Evolutionary conservation across 2,888 invertebrate species (phyloP), one percentile per base, ranked within the genome.

Genomic region (Girardia tigrina): DNA sequence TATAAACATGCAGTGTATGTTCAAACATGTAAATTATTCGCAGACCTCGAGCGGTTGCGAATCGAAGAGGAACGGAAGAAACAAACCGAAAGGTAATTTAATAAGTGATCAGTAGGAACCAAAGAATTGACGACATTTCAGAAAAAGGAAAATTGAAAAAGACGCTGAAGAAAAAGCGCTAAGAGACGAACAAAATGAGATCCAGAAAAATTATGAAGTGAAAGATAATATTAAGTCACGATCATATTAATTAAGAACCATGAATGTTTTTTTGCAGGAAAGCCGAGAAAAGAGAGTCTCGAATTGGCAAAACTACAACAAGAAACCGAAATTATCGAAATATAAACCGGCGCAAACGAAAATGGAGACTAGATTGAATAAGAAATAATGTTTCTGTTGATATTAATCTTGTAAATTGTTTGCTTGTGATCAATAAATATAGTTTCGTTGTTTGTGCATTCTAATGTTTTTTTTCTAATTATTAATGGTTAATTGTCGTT

Each of bases 11-110:
- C 95, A 1, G 88, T 95, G 73, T 94, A 94, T 87, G 94, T 95
- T n/a, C 90, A 95, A 89, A 95, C 94, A 14, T 95, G 94, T 91
- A 95, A 98, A 87, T 88, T 94, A 78, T 89, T 89, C 84, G 98
- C 98, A 73, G 98, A 99, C 82, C 90, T 94, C 16, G 85, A 85
- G 77, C 79, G 84, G 76, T 74, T 84, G 77, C 78, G 84, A 70
- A 81, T 82, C 72, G 83, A 84, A 75, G 79, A 81, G 77, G 84
- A 84, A 78, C 79, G 81, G 29, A 83, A 82, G 78, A 83, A 83
- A 42, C 81, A 83, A 79, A 83, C 84, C 78, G 85, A 85, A 79
- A 20, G 28, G 75, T 75, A 74, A 12, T 12, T 26, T 12, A n/a
- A 14, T 73, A 16, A 14, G 71, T 20, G 16, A 70, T 16, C 16